Conservation (phyloP, 1,140 invertebrate species). For the Cataglyphis hispanica region DNA sequence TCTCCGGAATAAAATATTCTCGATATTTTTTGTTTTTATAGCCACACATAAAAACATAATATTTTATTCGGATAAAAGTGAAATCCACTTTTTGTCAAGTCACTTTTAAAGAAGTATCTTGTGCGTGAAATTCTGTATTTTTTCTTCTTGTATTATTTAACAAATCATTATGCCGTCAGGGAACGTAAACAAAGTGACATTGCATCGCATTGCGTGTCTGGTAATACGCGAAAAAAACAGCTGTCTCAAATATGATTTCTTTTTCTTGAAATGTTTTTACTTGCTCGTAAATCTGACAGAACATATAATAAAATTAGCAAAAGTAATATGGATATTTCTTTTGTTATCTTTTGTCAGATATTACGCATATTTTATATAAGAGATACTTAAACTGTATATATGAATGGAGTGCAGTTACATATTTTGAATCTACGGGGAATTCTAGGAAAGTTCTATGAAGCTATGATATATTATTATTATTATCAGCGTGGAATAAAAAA, state of each 20-base stretch:
- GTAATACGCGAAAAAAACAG: not conserved
- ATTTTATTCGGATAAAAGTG: no score
- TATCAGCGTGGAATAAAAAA: slow-evolving; percentile 22
- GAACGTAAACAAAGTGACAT: not conserved
- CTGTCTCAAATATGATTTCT: not conserved
- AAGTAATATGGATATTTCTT: not conserved
- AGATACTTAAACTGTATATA: not conserved
- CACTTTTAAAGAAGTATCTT: no score
- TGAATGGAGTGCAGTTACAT: not conserved
- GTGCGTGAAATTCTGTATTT: no score
- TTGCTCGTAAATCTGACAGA: not conserved
- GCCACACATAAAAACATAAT: no score
- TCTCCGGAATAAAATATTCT: no score
- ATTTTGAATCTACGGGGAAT: not conserved
- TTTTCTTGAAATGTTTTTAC: slow-evolving; percentile 18
- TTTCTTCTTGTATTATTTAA: no score
- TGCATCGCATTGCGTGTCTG: not conserved
- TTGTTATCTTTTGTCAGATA: not conserved
- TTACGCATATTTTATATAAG: not conserved
- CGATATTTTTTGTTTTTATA: no score
- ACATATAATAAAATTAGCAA: not conserved
- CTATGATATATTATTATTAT: not conserved
- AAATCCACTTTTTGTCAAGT: no score
- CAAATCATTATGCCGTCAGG: no score
- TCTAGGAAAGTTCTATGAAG: slow-evolving; percentile 34